These are phyloP conservation scores for Oryzias melastigma DNA, from an alignment of 2,113 vertebrate species.

Conservation along the genomic window DNA sequence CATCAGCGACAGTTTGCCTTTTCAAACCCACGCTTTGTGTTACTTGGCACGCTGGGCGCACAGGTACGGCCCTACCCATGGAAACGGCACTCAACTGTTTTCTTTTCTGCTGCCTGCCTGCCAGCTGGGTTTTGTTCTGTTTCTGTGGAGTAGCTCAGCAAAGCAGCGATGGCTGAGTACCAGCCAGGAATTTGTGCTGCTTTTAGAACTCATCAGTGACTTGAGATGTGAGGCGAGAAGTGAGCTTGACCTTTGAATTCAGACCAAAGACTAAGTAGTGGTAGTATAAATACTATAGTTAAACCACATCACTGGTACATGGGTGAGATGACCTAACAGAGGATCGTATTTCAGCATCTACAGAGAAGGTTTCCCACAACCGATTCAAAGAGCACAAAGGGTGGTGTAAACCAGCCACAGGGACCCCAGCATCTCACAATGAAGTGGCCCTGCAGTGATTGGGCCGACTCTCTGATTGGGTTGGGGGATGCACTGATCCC, in stretches of 20 bases:
- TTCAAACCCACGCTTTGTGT: slow-evolving; percentile 35
- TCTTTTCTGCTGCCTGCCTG: slow-evolving; percentile 40
- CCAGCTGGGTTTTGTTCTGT: slow-evolving; percentile 33
- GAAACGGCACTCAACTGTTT: slow-evolving; percentile 55
- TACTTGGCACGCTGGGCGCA: slow-evolving; percentile 46
- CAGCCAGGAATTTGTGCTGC: slow-evolving; percentile 37
- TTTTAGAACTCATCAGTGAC: slow-evolving; percentile 61
- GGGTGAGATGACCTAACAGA: slow-evolving; percentile 44
- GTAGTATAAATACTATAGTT: slow-evolving; percentile 17
- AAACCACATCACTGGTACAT: slow-evolving; percentile 22
- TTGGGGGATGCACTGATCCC: slow-evolving; percentile 47
- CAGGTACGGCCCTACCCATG: slow-evolving; percentile 58
- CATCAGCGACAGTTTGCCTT: slow-evolving; percentile 48
- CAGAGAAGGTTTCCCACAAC: slow-evolving; percentile 59
- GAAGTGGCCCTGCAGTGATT: slow-evolving; percentile 38
- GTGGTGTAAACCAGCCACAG: slow-evolving; percentile 60
- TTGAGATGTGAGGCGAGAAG: slow-evolving; percentile 43
- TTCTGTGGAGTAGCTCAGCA: slow-evolving; percentile 34
- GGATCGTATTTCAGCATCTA: slow-evolving; percentile 47
- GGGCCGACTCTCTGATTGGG: slow-evolving; percentile 10
- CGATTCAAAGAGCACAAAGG: slow-evolving; percentile 52
- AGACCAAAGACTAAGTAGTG: neutral
- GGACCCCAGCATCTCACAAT: slow-evolving; percentile 53
- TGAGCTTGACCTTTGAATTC: slow-evolving; percentile 23
- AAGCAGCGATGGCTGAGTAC: slow-evolving; percentile 23